Conservation (phyloP, 2,113 vertebrate species). For the Corythornis vintsioides region DNA sequence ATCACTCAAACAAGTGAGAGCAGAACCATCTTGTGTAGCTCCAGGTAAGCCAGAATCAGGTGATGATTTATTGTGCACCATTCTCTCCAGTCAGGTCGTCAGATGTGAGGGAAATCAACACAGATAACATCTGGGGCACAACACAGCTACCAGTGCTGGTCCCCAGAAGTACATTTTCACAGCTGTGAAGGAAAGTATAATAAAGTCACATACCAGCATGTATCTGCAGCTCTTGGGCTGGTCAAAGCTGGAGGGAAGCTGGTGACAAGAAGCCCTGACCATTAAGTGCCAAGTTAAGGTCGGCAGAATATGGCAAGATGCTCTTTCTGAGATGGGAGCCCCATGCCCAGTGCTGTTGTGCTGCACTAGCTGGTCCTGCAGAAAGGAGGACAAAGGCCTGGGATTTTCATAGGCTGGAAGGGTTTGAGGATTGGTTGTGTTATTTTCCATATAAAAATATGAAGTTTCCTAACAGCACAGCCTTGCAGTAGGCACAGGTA, state of each 20-base stretch:
- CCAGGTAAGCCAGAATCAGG: background rate
- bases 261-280: background rate
- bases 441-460: background rate
- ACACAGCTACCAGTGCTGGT: accelerated
- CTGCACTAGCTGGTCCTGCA: too few species aligned
- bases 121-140: accelerated
- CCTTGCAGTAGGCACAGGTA: background rate
- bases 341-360: accelerated
- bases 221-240: background rate
- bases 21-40: background rate
- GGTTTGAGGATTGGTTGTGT: background rate
- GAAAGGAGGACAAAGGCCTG: background rate
- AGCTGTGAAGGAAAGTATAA: background rate
- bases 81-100: background rate
- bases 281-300: too few species aligned
- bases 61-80: background rate
- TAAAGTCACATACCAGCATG: too few species aligned
- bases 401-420: background rate
- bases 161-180: background rate
- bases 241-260: background rate
- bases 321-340: background rate
- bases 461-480: background rate
- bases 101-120: background rate
- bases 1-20: background rate
- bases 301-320: accelerated